Evolutionary conservation across 2,888 invertebrate species (phyloP).

Genomic region (Phytoseiulus persimilis): DNA sequence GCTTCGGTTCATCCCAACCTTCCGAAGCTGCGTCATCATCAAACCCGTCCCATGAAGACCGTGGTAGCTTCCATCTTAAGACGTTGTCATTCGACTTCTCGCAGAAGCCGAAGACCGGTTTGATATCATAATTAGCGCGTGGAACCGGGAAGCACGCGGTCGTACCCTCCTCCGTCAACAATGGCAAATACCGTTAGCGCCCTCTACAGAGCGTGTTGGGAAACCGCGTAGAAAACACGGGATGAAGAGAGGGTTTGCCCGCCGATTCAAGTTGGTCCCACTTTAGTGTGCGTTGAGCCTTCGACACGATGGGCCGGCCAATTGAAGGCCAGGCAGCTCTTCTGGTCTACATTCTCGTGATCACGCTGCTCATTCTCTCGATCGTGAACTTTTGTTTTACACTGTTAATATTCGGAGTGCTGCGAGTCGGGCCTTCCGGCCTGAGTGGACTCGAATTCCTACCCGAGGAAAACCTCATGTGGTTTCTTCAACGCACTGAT

Average conservation of each 20-base stretch:
- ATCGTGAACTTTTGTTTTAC: slow-evolving; percentile 15
- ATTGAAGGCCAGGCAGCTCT: slow-evolving; percentile 36
- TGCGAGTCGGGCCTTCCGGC: slow-evolving; percentile 24
- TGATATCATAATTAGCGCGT: not conserved
- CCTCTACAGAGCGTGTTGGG: slow-evolving; percentile 22
- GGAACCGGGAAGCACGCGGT: not conserved
- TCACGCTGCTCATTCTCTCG: slow-evolving; percentile 15
- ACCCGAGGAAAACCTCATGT: slow-evolving; percentile 26
- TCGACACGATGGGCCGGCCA: slow-evolving; percentile 36
- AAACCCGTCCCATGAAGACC: no score
- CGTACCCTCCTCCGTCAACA: not conserved
- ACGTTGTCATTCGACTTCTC: no score
- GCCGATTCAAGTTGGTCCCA: not conserved
- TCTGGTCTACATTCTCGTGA: slow-evolving; percentile 30
- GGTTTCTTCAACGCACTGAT: slow-evolving; percentile 33
- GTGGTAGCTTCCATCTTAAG: no score
- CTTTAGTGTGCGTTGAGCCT: slow-evolving; percentile 17
- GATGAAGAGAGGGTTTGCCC: slow-evolving; percentile 29
- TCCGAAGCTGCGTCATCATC: no score
- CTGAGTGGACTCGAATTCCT: slow-evolving; percentile 30
- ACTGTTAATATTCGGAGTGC: slow-evolving; percentile 32
- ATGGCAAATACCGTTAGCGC: slow-evolving; percentile 8
- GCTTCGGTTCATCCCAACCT: no score
- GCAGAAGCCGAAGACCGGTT: not conserved
- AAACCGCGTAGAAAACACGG: slow-evolving; percentile 15